phyloP scores from a whole-genome alignment of 1,140 invertebrate genomes.

The Aphaenogaster floridana region DNA sequence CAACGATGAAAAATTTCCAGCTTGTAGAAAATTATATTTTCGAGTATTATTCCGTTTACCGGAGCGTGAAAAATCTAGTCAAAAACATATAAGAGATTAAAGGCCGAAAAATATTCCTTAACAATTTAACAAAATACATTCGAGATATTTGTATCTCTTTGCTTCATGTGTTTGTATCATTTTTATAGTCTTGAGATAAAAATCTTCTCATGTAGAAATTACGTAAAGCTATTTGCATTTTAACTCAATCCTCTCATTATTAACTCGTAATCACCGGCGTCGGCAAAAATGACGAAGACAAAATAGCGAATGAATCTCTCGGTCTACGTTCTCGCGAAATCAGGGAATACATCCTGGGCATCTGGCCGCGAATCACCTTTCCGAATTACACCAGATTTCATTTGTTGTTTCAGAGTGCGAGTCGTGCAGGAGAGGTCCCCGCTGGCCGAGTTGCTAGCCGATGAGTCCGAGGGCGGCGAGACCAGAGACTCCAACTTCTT shows the following conservation, averaged over 20 bases:
- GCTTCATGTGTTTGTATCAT: neutral
- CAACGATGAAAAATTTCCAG: neutral
- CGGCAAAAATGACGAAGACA: neutral
- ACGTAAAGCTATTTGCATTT: neutral
- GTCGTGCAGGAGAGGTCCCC: slow-evolving; percentile 84
- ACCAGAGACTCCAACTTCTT: slow-evolving; percentile 82
- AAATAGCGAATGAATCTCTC: neutral
- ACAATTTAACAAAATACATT: neutral
- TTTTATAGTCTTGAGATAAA: neutral
- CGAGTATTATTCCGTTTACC: neutral
- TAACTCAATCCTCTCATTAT: neutral
- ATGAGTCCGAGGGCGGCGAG: slow-evolving; percentile 76
- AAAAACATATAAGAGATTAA: neutral
- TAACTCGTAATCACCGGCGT: neutral
- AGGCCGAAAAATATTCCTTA: neutral
- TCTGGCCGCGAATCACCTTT: slow-evolving; percentile 62
- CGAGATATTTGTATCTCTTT: neutral
- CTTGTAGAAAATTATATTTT: neutral
- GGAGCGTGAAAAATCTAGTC: neutral
- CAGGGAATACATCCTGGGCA: slow-evolving; percentile 46
- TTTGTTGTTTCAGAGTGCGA: slow-evolving; percentile 82
- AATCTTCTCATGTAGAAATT: neutral
- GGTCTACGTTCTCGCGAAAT: neutral
- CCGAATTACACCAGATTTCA: slow-evolving; percentile 57
- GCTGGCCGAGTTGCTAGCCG: slow-evolving; percentile 83